Evolutionary conservation across 2,797 vertebrate species (phyloP), one percentile per base, ranked within the genome.

Genomic region (Propithecus perrieri): DNA sequence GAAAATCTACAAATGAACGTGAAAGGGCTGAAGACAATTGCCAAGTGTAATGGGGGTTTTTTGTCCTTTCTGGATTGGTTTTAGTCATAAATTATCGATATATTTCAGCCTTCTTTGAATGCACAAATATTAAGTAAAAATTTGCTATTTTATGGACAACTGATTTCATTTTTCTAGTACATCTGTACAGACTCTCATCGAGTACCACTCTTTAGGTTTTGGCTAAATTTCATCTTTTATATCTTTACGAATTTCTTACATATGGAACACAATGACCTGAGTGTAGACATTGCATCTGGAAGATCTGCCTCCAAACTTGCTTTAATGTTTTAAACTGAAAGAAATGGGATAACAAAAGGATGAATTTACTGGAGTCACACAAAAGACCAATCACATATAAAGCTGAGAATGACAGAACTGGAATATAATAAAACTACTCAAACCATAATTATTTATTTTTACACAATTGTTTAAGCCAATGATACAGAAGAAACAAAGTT

Each of bases 1-100:
- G 20, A 35, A 78, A 78, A 67, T 35, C 20, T 59, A 14, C 48
- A 28, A 41, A 55, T 2, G 20, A 78, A 48, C 2, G 7, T 15
- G 26, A 59, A 8, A 22, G 7, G 24, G 24, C 6, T n/a, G n/a
- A 84, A 22, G 50, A 41, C 41, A 76, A n/a, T 17, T 50, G 7
- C 0, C 33, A 67, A 28, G 17, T 48, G 0, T 26, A 30, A 14
- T 4, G 1, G 9, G 15, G 33, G 24, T 33, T 46, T 38, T 9
- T 48, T 41, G 57, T 30, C 10, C 38, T 63, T 83, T 35, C 0
- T 59, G 15, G 41, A 20, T 4, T 48, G 20, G 5, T 43, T 12
- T 53, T 72, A 50, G 12, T 69, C n/a, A 43, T 33, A 12, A 71
- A 3, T 22, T 18, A 79, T 28, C 6, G 5, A 79, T 5, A 38